Evolutionary conservation across 2,797 vertebrate species (phyloP), one percentile per base, ranked within the genome.

Genomic region (Malacoraja senta): DNA sequence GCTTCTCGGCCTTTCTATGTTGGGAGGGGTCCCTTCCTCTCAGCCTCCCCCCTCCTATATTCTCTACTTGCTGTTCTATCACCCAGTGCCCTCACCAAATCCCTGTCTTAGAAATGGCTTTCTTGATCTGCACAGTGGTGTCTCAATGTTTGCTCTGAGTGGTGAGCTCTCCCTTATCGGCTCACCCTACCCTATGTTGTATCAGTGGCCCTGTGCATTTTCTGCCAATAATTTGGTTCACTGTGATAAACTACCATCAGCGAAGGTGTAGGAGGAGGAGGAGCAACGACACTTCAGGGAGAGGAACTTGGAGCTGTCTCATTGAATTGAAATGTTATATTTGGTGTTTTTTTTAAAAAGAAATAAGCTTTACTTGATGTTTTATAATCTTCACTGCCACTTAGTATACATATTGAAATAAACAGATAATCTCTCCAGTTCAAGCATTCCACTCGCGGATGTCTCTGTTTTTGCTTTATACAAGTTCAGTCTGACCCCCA

Each of bases 311-410:
- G 13, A 15, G 13, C 58, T 61, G 58, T 61, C 29, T n/a, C 6
- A 29, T 86, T 86, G 83, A 86, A 61, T 86, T 1, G 29, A 29
- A 61, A 58, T 86, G 53, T 61, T 12, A 15, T 61, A 26, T 6
- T 84, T n/a, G 15, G 4, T 13, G 83, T 12, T 29, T 13, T 86
- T 86, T 86, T 13, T 63, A n/a, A n/a, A n/a, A 61, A 63, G 29
- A 86, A 8, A 63, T 63, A 63, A 86, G 83, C 83, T 86, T 86
- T 13, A 86, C 58, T 61, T 63, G 4, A 32, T n/a, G 61, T 86
- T 86, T 86, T 86, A n/a, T 86, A 61, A 15, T 63, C 26, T n/a
- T 86, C 83, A 86, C 58, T 86, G 53, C 83, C 58, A 86, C 26
- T 9, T 81, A 26, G 21, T 81, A 44, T 81, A 13, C n/a, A 26